Evolutionary conservation across 2,113 vertebrate genomes (phyloP), one percentile per base, ranked within the genome.

Genomic region (Crocuta crocuta): DNA sequence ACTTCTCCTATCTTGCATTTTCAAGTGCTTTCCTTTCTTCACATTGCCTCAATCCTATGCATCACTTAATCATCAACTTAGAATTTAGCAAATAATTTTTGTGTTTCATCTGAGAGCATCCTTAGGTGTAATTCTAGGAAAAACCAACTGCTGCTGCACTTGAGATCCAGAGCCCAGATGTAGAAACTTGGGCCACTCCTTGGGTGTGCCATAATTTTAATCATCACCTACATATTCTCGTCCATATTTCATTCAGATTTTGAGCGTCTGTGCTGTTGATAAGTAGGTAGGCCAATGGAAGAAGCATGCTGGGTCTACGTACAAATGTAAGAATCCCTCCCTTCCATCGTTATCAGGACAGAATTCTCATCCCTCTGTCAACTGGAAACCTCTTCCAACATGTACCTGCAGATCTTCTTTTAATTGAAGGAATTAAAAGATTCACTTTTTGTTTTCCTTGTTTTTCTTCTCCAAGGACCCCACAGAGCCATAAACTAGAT

Each of bases 31-130:
- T 50, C 7, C 39, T 95, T 86, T 91, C 39, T 92, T 94, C 33
- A 53, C 13, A n/a, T 1, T 2, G 4, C 45, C 28, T 48, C 65
- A 16, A 7, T 10, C 0, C 45, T 6, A n/a, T 10, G 35, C 2
- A 53, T 33, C 43, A 21, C 11, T 33, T 83, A 55, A 55, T 13
- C 28, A n/a, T 28, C 19, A 53, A 68, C 45, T 89, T 83, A 63
- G 58, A 58, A 92, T 26, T 65, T 9, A 61, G 33, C 63, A 80
- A 82, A 17, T 48, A 28, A 80, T 66, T 68, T 89, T 48, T 26
- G 50, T 24, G 10, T 66, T 76, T 90, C 83, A 19, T 53, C 87
- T 17, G 5, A 15, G 7, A 70, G 76, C 53, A 21, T 16, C 65
- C 6, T 71, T 35, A 39, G 43, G 21, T 86, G 7, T 17, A 58